These are phyloP conservation scores for Pseudochaenichthys georgianus DNA, from an alignment of 2,797 vertebrate species.

Conservation along the genomic window DNA sequence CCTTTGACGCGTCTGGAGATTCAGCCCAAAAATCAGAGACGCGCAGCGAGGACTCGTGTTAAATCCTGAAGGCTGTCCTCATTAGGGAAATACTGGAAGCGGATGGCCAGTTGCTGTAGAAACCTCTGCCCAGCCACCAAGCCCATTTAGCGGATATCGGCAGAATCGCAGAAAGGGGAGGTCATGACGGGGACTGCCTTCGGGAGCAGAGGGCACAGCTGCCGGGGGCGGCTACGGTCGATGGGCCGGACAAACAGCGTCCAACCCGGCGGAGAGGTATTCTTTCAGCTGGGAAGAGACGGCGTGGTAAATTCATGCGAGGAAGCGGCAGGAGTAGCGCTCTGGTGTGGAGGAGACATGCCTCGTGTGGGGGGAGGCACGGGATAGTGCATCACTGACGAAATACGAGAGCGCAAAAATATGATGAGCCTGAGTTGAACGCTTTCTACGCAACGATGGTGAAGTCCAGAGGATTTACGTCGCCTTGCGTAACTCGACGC, in stretches of 20 bases:
- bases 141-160: constrained; percentile 77
- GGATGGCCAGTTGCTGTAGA: constrained; percentile 69
- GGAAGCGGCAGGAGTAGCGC: constrained; percentile 32
- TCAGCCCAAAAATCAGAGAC: constrained; percentile 70
- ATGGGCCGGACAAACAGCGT: constrained; percentile 55
- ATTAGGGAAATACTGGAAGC: constrained; percentile 69
- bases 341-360: constrained; percentile 57
- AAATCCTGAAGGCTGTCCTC: constrained; percentile 75
- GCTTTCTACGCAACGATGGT: constrained; percentile 58
- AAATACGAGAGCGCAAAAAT: constrained; percentile 59
- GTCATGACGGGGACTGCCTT: constrained; percentile 71
- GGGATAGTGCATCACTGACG: constrained; percentile 69
- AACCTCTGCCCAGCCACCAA: constrained; percentile 69
- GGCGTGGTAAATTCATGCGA: constrained; percentile 38
- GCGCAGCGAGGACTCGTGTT: constrained; percentile 65
- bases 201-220: constrained; percentile 64
- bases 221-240: constrained; percentile 17
- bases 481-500: constrained; percentile 52
- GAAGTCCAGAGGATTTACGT: constrained; percentile 51
- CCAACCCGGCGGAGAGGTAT: background rate
- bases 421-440: constrained; percentile 60
- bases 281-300: constrained; percentile 46
- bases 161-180: constrained; percentile 51
- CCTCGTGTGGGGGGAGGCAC: constrained; percentile 54
- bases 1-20: constrained; percentile 80